Base-by-base conservation (phyloP, 2,888 invertebrate genomes). In the Sipha maydis region DNA sequence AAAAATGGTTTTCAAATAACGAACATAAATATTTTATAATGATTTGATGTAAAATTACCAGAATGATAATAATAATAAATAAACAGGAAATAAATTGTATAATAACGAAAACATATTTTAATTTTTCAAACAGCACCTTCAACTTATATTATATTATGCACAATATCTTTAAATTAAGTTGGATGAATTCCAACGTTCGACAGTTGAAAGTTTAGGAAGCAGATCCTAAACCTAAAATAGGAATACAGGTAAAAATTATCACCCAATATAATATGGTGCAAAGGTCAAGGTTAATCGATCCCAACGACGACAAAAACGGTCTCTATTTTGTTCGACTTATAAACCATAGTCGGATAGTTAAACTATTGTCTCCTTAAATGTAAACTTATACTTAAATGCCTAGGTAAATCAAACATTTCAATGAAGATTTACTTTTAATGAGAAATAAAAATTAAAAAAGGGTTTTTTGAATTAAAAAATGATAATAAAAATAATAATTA, bases 211-310 rank as follows among this genome's bases (percentile, higher is more conserved):
- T 80, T 69, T 28, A 69, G 71, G 17, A 71, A 28, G 28, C 71
- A 17, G 31, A 71, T 71, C 71, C 71, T 28, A 17, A 71, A 71
- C 28, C 71, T 28, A 28, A 14, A 11, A 28, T 14, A 28, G 31
- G 28, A 31, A 71, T 41, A 41, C n/a, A 28, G 67, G 28, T 71
- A 71, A 28, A 69, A 71, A 71, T 71, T 31, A 28, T 17, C 48
- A 38, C 38, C 21, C 41, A 28, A 28, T 34, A 17, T 19, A 41
- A 69, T 28, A n/a, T 19, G 25, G 67, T 82, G 28, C 21, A 69
- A 67, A 86, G 86, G 86, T 86, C 71, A 54, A 86, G 86, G 79
- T 73, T 79, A 34, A 80, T 86, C 71, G 86, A 79, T 80, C 71
- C 38, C 34, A 19, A 73, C 31, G 5, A n/a, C 85, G 17, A 34